Evolutionary conservation across 1,140 invertebrate genomes (phyloP).

Genomic region (Calliphora vicina): DNA sequence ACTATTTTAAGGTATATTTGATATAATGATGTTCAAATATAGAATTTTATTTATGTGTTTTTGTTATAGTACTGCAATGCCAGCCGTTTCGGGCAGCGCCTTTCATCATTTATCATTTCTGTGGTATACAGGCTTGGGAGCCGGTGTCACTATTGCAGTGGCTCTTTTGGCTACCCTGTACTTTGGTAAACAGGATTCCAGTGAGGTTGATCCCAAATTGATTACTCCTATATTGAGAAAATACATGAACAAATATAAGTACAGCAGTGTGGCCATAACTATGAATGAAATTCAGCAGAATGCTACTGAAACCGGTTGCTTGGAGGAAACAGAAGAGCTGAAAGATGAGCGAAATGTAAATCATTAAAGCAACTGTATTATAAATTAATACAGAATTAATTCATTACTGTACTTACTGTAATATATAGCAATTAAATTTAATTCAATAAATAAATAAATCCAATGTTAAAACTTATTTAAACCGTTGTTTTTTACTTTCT

Average conservation of each 20-base stretch:
- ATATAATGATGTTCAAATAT: neutral
- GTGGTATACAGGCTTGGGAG: slow-evolving; percentile 67
- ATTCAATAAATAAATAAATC: too few species aligned
- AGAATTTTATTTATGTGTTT: neutral
- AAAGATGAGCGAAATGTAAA: too few species aligned
- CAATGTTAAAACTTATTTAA: too few species aligned
- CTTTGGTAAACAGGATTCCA: slow-evolving; percentile 50
- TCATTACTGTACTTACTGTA: too few species aligned
- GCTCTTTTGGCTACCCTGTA: slow-evolving; percentile 48
- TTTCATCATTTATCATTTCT: slow-evolving; percentile 63
- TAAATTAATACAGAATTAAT: too few species aligned
- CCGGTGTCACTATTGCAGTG: slow-evolving; percentile 44
- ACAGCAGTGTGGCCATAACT: slow-evolving; percentile 40
- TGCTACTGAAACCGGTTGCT: neutral
- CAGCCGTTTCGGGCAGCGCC: neutral
- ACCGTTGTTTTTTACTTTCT: too few species aligned
- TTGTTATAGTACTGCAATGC: neutral
- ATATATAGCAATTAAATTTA: too few species aligned
- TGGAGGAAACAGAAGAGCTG: neutral
- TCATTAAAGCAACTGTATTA: too few species aligned
- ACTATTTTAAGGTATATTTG: neutral
- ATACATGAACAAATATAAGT: slow-evolving; percentile 47
- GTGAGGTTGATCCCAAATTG: slow-evolving; percentile 46
- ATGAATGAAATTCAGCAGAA: neutral
- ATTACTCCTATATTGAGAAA: slow-evolving; percentile 44